phyloP scores from a whole-genome alignment of 2,888 invertebrate species.

The Melanotus villosus region DNA sequence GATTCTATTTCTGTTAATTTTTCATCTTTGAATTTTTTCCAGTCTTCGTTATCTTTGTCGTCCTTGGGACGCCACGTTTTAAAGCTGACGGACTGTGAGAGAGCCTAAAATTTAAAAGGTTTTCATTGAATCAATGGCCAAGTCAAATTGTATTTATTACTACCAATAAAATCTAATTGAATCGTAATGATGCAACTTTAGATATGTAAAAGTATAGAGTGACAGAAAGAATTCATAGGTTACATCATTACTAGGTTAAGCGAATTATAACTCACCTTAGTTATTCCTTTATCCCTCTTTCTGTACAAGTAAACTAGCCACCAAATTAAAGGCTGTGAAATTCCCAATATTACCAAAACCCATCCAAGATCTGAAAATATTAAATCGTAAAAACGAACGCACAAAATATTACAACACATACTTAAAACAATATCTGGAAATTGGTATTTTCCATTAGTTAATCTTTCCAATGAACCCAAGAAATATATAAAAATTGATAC shows the following conservation, averaged over 20 bases:
- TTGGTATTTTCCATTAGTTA: slow-evolving; percentile 71
- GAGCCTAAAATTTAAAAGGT: slow-evolving; percentile 1
- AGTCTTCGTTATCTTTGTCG: slow-evolving; percentile 43
- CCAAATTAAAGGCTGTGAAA: slow-evolving; percentile 48
- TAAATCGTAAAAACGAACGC: background rate
- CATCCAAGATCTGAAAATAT: slow-evolving; percentile 46
- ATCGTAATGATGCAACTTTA: no score
- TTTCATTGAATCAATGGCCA: background rate
- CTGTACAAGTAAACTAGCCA: slow-evolving; percentile 43
- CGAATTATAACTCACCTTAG: slow-evolving; percentile 17
- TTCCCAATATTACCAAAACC: slow-evolving; percentile 45
- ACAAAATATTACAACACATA: background rate
- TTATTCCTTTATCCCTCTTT: slow-evolving; percentile 24
- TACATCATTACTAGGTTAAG: no score
- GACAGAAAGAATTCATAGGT: no score
- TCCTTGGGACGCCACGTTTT: slow-evolving; percentile 51
- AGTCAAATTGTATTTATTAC: background rate
- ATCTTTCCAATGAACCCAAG: slow-evolving; percentile 72
- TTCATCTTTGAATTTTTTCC: slow-evolving; percentile 50
- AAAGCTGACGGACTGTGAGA: slow-evolving; percentile 6
- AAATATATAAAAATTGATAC: slow-evolving; percentile 79
- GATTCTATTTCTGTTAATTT: slow-evolving; percentile 17
- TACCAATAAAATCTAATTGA: no score
- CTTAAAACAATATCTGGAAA: slow-evolving; percentile 74
- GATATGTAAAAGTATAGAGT: no score